Evolutionary conservation across 2,888 invertebrate genomes (phyloP).

Genomic region (Volucella inflata): DNA sequence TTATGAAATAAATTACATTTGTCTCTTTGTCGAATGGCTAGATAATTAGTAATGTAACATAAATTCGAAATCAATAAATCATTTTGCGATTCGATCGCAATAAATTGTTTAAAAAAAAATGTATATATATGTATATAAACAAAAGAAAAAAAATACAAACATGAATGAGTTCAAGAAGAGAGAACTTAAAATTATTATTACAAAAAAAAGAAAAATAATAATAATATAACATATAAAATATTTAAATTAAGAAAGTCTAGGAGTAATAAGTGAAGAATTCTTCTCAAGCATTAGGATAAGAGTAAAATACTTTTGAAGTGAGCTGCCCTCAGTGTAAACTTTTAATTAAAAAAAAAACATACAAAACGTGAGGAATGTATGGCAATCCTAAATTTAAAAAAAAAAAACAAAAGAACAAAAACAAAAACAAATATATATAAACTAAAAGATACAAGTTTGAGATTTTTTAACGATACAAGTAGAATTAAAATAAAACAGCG

Average conservation of each 20-base stretch:
- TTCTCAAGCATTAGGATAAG: constrained; percentile 50
- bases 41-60: constrained; percentile 41
- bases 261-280: constrained; percentile 56
- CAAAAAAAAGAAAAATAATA: constrained; percentile 12
- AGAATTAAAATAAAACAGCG: too few relatives aligned
- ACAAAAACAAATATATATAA: constrained; percentile 14
- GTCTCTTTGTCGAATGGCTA: constrained; percentile 63
- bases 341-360: constrained; percentile 36
- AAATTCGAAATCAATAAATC: constrained; percentile 70
- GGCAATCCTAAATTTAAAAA: constrained; percentile 44
- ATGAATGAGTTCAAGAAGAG: constrained; percentile 6
- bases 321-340: constrained; percentile 63
- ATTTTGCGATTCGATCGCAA: constrained; percentile 61
- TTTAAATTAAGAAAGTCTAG: constrained; percentile 55
- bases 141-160: constrained; percentile 3
- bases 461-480: too few relatives aligned
- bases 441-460: not conserved
- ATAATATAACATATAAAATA: constrained; percentile 31
- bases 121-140: too few relatives aligned
- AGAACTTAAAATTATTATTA: constrained; percentile 18
- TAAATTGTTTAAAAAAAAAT: constrained; percentile 1
- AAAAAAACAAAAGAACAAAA: constrained; percentile 7
- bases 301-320: constrained; percentile 56
- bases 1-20: constrained; percentile 56
- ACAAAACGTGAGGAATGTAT: constrained; percentile 55